Evolutionary conservation across 2,888 invertebrate genomes (phyloP).

Genomic region (Electrophaes corylata): DNA sequence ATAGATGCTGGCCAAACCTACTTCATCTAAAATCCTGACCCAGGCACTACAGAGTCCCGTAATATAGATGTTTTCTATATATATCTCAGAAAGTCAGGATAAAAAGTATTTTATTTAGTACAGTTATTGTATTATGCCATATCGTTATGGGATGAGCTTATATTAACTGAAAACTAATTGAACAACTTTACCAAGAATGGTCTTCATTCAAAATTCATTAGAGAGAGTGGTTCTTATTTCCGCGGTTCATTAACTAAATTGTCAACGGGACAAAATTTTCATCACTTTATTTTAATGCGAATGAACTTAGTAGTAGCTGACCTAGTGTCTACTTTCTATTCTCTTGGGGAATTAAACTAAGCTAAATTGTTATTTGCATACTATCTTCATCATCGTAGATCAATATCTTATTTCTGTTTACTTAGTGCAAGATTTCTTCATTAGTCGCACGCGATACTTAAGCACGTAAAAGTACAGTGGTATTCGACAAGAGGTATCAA

Average conservation of each 20-base stretch:
- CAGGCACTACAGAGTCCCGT: no score
- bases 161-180: conserved; percentile 1
- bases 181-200: conserved; percentile 14
- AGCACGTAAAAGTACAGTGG: no score
- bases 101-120: no score
- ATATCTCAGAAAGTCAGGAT: no score
- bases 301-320: not conserved
- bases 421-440: not conserved
- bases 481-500: no score
- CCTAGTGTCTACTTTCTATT: conserved; percentile 7
- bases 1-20: no score
- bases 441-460: not conserved
- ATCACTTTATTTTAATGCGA: conserved; percentile 16
- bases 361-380: not conserved
- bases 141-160: not conserved
- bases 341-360: conserved; percentile 1
- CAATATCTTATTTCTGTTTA: conserved; percentile 2
- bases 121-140: no score
- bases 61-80: no score
- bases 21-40: no score
- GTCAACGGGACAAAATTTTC: conserved; percentile 19
- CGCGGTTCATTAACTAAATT: conserved; percentile 26
- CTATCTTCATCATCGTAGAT: conserved; percentile 4
- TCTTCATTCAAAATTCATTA: conserved; percentile 30
- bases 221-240: conserved; percentile 27